Evolutionary conservation across 2,888 invertebrate species (phyloP).

Genomic region (Branchipolynoe longqiensis): DNA sequence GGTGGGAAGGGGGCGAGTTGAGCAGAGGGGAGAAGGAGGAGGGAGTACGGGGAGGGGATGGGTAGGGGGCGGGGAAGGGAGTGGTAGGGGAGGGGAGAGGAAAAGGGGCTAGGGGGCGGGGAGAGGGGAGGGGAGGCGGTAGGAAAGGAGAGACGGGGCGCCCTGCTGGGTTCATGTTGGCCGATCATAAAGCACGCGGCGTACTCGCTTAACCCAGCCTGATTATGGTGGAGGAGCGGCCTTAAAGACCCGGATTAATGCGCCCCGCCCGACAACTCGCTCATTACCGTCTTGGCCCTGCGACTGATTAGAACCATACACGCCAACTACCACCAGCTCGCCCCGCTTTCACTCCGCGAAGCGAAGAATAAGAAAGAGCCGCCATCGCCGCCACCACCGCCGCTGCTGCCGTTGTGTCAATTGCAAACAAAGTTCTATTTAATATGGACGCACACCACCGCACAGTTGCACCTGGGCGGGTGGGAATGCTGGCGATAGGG

Average conservation of each 20-base stretch:
- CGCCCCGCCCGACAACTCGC: constrained; percentile 13
- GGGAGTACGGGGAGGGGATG: too few relatives aligned
- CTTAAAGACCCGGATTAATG: constrained; percentile 49
- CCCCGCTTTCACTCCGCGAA: neutral
- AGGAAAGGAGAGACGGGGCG: too few relatives aligned
- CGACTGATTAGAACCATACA: constrained; percentile 16
- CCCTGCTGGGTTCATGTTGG: constrained; percentile 36
- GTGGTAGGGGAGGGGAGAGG: too few relatives aligned
- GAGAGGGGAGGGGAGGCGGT: too few relatives aligned
- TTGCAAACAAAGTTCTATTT: constrained; percentile 31
- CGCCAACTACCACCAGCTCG: constrained; percentile 8
- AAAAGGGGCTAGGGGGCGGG: too few relatives aligned
- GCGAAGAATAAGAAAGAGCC: neutral
- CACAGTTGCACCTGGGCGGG: neutral
- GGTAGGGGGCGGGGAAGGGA: too few relatives aligned
- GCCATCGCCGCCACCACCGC: neutral
- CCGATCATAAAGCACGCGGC: constrained; percentile 30
- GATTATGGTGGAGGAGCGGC: constrained; percentile 25
- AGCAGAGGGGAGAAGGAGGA: too few relatives aligned
- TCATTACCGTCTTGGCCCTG: constrained; percentile 40
- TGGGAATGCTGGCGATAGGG: too few relatives aligned
- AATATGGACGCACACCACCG: neutral
- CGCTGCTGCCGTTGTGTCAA: constrained; percentile 11
- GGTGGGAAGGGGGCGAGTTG: too few relatives aligned
- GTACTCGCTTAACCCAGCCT: constrained; percentile 41